Percentiles rank a stretch among this genome's conserved stretches.
Evolutionary conservation across 2,113 vertebrate genomes (phyloP).

Genomic region (Oreochromis niloticus): DNA sequence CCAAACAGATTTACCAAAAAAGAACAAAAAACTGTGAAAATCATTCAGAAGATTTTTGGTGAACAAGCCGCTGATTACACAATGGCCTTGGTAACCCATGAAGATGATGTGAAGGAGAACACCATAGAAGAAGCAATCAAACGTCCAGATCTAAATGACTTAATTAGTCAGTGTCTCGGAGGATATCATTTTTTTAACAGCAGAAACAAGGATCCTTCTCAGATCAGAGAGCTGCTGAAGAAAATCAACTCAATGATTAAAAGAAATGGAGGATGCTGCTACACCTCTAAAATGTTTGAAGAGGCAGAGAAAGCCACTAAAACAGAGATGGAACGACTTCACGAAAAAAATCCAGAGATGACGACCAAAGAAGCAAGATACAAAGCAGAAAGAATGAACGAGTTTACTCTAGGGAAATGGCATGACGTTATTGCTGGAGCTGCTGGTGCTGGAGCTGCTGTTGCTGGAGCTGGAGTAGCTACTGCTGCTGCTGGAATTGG

Average conservation of each 20-base stretch:
- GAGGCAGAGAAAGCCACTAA: rapidly evolving
- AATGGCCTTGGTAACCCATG: neutral
- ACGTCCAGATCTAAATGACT: rapidly evolving
- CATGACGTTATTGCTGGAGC: too few relatives aligned
- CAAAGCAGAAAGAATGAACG: neutral
- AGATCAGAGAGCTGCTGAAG: rapidly evolving
- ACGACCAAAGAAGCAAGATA: rapidly evolving
- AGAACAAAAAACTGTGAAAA: neutral
- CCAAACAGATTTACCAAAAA: rapidly evolving
- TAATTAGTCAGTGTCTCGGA: rapidly evolving
- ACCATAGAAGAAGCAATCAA: rapidly evolving
- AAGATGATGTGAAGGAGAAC: neutral
- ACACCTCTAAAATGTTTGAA: rapidly evolving
- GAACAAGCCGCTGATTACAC: neutral
- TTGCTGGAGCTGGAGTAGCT: too few relatives aligned
- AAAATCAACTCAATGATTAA: rapidly evolving
- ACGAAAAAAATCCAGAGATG: rapidly evolving
- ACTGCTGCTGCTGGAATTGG: too few relatives aligned
- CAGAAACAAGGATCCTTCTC: rapidly evolving
- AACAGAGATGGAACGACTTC: rapidly evolving
- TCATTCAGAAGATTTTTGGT: too few relatives aligned
- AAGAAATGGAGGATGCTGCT: rapidly evolving
- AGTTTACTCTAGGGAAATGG: too few relatives aligned
- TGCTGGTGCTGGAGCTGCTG: too few relatives aligned
- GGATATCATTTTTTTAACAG: rapidly evolving